Evolutionary conservation across 2,888 invertebrate genomes (phyloP), one percentile per base, ranked within the genome.

Genomic region (Erebia epiphron): DNA sequence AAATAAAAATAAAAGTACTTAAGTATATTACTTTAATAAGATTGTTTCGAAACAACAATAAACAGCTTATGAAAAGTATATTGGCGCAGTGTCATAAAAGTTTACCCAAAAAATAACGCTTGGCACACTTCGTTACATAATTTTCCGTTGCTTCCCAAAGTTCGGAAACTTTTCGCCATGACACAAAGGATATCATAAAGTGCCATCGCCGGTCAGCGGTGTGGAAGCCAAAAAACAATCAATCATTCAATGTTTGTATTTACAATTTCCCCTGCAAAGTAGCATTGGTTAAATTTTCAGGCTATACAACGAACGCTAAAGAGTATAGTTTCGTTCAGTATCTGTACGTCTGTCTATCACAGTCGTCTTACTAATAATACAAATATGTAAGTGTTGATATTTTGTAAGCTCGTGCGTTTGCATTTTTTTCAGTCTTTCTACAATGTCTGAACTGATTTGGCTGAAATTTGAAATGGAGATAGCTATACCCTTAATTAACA

Each of bases 151-250:
- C 56, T 72, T 64, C 63, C 52, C 68, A 62, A 74, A 75, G 58
- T 74, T 71, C 46, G 43, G 54, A 21, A 75, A 75, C 70, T 75
- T 72, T 70, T 56, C 65, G 74, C 67, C 68, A 66, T 67, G 65
- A 71, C 61, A 70, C 70, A 73, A 71, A 75, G 74, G 74, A 68
- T 66, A 73, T 69, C 69, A 69, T 69, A 71, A 72, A 75, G 71
- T 68, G 70, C 35, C 71, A 68, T 69, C 70, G 61, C 43, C 67
- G 64, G 69, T 74, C 41, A 64, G 67, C 65, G 70, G 58, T 56
- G 52, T 58, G 63, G 54, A 57, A 18, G 56, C 35, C 58, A 41
- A 65, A 62, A 67, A 63, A 72, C 68, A 62, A 74, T 74, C 66
- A 74, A 74, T 74, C 74, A 72, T 72, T 65, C 68, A 66, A 68